A percentile compares a stretch with the other conserved stretches of the same genome.
Evolutionary conservation across 2,888 invertebrate species (phyloP).

Genomic region (Luperina testacea): DNA sequence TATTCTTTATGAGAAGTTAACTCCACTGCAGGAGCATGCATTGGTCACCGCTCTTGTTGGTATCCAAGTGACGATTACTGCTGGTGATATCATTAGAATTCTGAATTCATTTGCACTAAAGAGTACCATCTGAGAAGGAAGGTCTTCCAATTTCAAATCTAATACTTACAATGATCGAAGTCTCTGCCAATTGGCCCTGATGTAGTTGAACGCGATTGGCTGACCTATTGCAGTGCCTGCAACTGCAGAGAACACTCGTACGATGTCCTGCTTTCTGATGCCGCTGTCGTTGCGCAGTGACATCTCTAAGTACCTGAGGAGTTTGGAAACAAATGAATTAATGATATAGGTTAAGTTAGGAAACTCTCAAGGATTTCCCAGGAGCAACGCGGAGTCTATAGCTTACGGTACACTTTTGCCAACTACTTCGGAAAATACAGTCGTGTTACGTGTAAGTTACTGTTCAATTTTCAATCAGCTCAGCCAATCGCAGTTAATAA

Average conservation of each 20-base stretch:
- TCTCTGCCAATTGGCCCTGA: constrained; percentile 93
- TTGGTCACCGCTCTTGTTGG: background rate
- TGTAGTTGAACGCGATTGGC: constrained; percentile 94
- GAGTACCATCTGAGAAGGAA: background rate
- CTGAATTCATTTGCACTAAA: background rate
- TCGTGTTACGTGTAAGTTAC: background rate
- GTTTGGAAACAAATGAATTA: background rate
- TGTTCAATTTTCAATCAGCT: background rate
- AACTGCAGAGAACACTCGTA: constrained; percentile 94
- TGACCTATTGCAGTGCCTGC: constrained; percentile 94
- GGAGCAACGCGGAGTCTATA: background rate
- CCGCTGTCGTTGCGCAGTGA: constrained; percentile 93
- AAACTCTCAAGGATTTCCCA: too few species aligned
- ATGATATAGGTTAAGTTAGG: background rate
- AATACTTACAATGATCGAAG: constrained; percentile 93
- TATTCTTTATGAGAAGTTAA: background rate
- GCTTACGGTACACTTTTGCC: background rate
- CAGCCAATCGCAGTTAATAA: background rate
- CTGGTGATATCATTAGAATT: background rate
- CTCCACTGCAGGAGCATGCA: background rate
- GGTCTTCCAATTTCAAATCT: background rate
- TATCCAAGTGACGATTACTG: background rate
- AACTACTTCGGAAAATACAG: background rate
- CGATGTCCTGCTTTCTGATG: constrained; percentile 95
- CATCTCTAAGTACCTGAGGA: constrained; percentile 92